These are phyloP conservation scores for Tenthredo mesomela DNA, from an alignment of 2,888 invertebrate species.

Conservation along the genomic window DNA sequence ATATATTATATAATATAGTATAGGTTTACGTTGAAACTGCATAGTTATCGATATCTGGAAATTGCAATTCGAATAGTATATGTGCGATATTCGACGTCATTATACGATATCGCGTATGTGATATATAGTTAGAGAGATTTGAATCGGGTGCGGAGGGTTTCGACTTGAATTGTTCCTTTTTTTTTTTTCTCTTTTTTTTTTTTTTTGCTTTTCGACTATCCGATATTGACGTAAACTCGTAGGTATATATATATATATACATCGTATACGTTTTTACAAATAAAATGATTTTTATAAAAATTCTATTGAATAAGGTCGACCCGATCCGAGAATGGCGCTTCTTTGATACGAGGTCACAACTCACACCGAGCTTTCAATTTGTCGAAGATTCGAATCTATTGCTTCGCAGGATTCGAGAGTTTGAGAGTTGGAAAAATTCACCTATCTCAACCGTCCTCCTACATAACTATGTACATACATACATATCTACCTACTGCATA, in stretches of 20 bases:
- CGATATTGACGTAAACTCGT: not conserved
- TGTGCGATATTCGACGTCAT: not conserved
- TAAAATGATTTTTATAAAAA: not conserved
- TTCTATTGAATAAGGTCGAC: not conserved
- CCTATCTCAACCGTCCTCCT: not conserved
- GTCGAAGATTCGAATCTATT: conserved; percentile 21
- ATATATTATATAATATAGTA: not conserved
- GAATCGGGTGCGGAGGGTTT: not conserved
- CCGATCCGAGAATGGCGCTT: not conserved
- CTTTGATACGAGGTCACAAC: not conserved
- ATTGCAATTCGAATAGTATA: not conserved
- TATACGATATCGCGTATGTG: not conserved
- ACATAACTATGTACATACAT: no score
- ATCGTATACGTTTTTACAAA: not conserved
- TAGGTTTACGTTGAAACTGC: not conserved
- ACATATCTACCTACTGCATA: not conserved
- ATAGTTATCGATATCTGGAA: not conserved
- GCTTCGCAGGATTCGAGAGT: not conserved
- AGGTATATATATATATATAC: not conserved
- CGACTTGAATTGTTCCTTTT: not conserved
- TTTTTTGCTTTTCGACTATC: not conserved
- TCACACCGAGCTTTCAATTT: conserved; percentile 29
- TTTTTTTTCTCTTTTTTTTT: no score
- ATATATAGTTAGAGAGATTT: not conserved
- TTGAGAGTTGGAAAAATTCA: conserved; percentile 6